Evolutionary conservation across 64 coral and sea anemone species (phyloP).

Genomic region (Actinia equina): DNA sequence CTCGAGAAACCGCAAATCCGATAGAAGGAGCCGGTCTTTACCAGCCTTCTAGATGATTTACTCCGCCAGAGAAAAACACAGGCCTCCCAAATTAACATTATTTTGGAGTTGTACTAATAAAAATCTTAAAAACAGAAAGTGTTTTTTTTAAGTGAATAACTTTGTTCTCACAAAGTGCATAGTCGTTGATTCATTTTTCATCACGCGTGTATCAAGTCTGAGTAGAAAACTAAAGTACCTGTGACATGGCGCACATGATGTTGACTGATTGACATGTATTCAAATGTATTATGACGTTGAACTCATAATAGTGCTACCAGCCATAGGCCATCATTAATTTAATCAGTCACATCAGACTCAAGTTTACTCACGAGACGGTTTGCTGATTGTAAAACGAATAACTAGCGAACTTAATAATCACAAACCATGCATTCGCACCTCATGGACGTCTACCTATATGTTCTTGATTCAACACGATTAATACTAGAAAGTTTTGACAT

Average conservation of each 20-base stretch:
- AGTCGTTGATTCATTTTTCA: not conserved
- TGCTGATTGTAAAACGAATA: not conserved
- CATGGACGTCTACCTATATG: not conserved
- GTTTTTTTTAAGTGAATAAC: not conserved
- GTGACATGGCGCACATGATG: not conserved
- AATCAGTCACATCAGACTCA: not conserved
- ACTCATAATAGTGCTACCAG: not conserved
- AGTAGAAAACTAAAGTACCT: not conserved
- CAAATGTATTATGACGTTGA: not conserved
- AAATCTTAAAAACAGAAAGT: not conserved
- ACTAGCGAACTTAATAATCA: not conserved
- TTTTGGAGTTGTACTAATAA: not conserved
- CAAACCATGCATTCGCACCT: not conserved
- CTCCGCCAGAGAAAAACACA: not conserved
- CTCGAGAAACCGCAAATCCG: not conserved
- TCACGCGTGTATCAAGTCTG: not conserved
- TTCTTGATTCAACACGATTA: not conserved
- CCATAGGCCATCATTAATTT: not conserved
- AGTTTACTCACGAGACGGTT: not conserved
- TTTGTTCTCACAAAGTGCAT: not conserved
- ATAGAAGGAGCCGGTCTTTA: not conserved
- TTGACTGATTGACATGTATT: not conserved
- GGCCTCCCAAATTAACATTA: not conserved
- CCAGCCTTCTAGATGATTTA: not conserved
- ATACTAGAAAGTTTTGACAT: slow-evolving; percentile 47